Percentiles rank a stretch among this genome's conserved stretches.
Evolutionary conservation across 1,140 invertebrate species (phyloP).

Genomic region (Pseudomyrmex sp.): DNA sequence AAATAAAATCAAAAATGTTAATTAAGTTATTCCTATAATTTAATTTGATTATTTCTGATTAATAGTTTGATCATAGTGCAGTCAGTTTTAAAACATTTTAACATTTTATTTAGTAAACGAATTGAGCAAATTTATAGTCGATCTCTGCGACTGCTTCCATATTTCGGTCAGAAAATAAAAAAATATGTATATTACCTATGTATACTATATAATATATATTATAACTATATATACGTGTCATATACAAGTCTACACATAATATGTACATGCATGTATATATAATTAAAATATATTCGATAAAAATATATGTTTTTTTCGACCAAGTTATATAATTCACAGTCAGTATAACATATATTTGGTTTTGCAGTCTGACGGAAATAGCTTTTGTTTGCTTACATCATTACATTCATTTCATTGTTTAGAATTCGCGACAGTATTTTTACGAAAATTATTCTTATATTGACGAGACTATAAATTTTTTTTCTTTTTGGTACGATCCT

Average conservation of each 20-base stretch:
- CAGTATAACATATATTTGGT: slow-evolving; percentile 75
- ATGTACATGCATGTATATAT: too few relatives aligned
- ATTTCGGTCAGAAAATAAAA: not conserved
- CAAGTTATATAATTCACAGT: too few relatives aligned
- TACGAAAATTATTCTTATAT: slow-evolving; percentile 9
- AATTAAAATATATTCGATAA: too few relatives aligned
- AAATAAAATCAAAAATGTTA: not conserved
- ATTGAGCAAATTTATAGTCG: slow-evolving; percentile 63
- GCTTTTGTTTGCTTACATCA: not conserved
- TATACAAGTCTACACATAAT: too few relatives aligned
- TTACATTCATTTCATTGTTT: not conserved
- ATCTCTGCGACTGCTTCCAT: slow-evolving; percentile 1
- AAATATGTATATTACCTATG: too few relatives aligned
- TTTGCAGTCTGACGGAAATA: slow-evolving; percentile 70
- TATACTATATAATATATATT: too few relatives aligned
- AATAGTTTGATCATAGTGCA: not conserved
- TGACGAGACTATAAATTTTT: not conserved
- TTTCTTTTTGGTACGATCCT: slow-evolving; percentile 31
- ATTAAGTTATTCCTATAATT: not conserved
- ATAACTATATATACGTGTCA: too few relatives aligned
- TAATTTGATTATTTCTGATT: slow-evolving; percentile 14
- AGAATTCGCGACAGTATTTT: not conserved
- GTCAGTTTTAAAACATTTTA: not conserved
- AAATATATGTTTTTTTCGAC: too few relatives aligned
- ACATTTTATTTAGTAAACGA: slow-evolving; percentile 5